Evolutionary conservation across 1,140 invertebrate genomes (phyloP).

Genomic region (Zaprionus africanus): DNA sequence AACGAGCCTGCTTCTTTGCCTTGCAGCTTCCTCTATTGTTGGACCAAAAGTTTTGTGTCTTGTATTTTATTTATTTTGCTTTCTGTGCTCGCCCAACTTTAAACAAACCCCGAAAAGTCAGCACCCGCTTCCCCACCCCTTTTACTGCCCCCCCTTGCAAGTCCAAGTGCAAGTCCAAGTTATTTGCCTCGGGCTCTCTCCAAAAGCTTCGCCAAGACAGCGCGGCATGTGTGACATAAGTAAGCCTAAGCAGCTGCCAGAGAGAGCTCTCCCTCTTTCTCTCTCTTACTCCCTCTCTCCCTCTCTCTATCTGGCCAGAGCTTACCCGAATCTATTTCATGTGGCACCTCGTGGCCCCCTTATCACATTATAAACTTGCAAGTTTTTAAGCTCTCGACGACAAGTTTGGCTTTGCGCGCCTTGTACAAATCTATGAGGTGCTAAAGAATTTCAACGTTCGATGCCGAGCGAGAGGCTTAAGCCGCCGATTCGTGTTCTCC

Average conservation of each 20-base stretch:
- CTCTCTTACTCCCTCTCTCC: background rate
- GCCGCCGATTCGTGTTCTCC: background rate
- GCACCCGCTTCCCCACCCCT: background rate
- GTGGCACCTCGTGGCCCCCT: background rate
- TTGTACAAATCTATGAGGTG: slow-evolving; percentile 5
- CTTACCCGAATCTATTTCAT: slow-evolving; percentile 3
- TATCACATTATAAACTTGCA: slow-evolving; percentile 10
- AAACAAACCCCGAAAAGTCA: slow-evolving; percentile 66
- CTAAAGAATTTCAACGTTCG: slow-evolving; percentile 7
- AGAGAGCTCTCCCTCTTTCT: background rate
- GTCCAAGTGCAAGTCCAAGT: slow-evolving; percentile 30
- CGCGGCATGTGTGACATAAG: slow-evolving; percentile 71
- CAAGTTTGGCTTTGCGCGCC: slow-evolving; percentile 3
- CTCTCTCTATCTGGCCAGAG: background rate
- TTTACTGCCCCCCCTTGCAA: no score
- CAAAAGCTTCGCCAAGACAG: slow-evolving; percentile 19
- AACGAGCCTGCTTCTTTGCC: slow-evolving; percentile 36
- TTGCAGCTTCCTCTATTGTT: slow-evolving; percentile 14
- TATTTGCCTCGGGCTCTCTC: slow-evolving; percentile 15
- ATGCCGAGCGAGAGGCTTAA: background rate
- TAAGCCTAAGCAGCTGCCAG: slow-evolving; percentile 69
- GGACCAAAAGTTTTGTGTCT: slow-evolving; percentile 63
- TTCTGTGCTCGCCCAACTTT: slow-evolving; percentile 58
- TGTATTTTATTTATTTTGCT: slow-evolving; percentile 72
- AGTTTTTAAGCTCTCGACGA: slow-evolving; percentile 3